phyloP scores from a whole-genome alignment of 53 echinoderm and acorn worm genomes.

The Pentamera pediparva region DNA sequence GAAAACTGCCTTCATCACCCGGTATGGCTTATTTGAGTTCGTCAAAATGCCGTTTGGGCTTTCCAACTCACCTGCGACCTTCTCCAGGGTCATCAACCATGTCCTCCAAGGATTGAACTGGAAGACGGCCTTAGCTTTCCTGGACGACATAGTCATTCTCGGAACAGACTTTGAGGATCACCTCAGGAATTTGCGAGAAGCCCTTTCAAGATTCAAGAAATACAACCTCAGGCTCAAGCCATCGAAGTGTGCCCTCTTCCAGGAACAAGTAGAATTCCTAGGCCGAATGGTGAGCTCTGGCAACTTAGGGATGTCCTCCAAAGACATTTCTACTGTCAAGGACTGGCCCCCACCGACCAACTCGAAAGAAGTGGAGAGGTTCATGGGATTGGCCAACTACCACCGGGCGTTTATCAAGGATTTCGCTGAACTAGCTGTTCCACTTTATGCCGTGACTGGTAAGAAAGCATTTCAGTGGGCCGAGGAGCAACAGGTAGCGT shows the following conservation, averaged over 20 bases:
- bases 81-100: constrained; percentile 27
- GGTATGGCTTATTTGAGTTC: constrained; percentile 37
- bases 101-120: constrained; percentile 4
- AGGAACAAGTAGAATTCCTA: constrained; percentile 15
- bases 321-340: constrained; percentile 12
- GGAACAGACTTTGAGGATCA: constrained; percentile 11
- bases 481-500: constrained; percentile 14
- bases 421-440: constrained; percentile 16
- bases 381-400: constrained; percentile 48
- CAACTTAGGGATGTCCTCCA: background rate
- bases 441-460: constrained; percentile 20
- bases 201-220: background rate
- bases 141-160: constrained; percentile 17
- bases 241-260: constrained; percentile 20
- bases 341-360: constrained; percentile 40
- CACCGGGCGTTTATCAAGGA: constrained; percentile 35
- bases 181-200: background rate
- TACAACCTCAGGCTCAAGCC: constrained; percentile 15
- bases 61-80: constrained; percentile 20
- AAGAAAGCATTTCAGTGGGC: background rate
- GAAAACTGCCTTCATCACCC: constrained; percentile 49
- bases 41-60: too few species aligned
- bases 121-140: constrained; percentile 16
- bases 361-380: constrained; percentile 19
- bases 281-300: background rate